Percentiles rank a stretch among this genome's conserved stretches.
Conservation (phyloP, 2,113 vertebrate species). For the Anhinga anhinga region DNA sequence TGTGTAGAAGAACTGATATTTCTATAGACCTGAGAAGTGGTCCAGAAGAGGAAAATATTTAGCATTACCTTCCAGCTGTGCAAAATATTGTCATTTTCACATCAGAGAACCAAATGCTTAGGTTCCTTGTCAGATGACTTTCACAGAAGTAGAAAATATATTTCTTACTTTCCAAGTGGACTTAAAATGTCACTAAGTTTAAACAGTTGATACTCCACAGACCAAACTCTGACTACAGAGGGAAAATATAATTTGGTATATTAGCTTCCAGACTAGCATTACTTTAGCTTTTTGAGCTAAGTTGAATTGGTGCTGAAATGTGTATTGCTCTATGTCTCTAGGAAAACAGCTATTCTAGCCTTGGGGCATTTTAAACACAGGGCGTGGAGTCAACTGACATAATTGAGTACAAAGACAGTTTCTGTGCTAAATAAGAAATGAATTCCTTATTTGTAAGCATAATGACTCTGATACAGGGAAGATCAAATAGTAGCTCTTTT, state of each 20-base stretch:
- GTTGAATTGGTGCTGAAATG: not conserved
- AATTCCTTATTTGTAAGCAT: not conserved
- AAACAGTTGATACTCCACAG: not conserved
- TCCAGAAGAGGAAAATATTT: not conserved
- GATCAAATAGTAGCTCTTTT: not conserved
- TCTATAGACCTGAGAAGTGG: not conserved
- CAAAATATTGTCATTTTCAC: constrained; percentile 21
- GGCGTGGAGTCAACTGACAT: not conserved
- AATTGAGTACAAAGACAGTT: not conserved
- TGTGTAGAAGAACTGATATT: not conserved
- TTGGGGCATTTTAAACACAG: not conserved
- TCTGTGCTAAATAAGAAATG: not conserved
- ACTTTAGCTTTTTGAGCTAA: not conserved
- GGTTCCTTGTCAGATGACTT: not conserved
- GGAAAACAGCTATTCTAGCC: not conserved
- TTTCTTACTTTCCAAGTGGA: not conserved
- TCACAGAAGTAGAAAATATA: not conserved
- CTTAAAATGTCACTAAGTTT: not conserved
- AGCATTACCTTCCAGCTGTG: not conserved
- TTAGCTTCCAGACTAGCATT: not conserved
- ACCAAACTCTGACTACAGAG: not conserved
- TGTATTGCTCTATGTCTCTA: not conserved
- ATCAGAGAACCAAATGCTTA: not conserved
- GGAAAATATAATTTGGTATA: not conserved
- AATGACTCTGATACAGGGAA: not conserved